Base-by-base conservation (phyloP, 2,888 invertebrate species). In the Xanthorhoe spadicearia region DNA sequence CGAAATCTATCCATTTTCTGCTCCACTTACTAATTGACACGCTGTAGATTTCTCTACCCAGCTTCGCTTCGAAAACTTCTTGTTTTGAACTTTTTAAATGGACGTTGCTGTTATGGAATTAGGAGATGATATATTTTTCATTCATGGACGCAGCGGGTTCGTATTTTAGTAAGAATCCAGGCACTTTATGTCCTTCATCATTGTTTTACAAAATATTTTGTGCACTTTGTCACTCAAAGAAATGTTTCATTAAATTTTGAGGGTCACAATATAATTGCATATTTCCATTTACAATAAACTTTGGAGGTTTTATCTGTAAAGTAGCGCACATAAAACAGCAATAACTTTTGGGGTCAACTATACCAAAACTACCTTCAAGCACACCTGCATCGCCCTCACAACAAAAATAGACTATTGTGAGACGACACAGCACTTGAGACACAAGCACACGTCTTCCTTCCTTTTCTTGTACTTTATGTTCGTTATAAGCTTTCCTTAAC, bases 121-220 rank as follows among this genome's bases (percentile, higher is more conserved):
- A 88, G 89, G 84, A 62, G 88, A 90, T 74, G 89, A 89, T 83
- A 82, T 85, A 80, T 88, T 84, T 88, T 84, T 83, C 81, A 82
- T 85, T 74, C 79, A 87, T 79, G 89, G 87, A 88, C 82, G 84
- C 81, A 87, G 79, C 73, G 88, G 90, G 91, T 92, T 91, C 83
- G 90, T 91, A 91, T 87, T 73, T 43, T 61, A 50, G n/a, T 51
- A 59, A 43, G 13, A 17, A 64, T 15, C 35, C 51, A 48, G 32
- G 35, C 35, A 19, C 19, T 23, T 23, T 2, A n/a, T 51, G 3
- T 23, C 13, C 13, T 5, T n/a, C n/a, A 23, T 23, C 19, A 51
- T 13, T n/a, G 23, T 50, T 23, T 49, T 18, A 23, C 4, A 7
- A 46, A 19, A 19, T 23, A 5, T n/a, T 51, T 51, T 23, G 18